These are phyloP conservation scores for Scaptomyza cyrtandrae DNA, from an alignment of 2,888 invertebrate genomes.

Conservation along the genomic window DNA sequence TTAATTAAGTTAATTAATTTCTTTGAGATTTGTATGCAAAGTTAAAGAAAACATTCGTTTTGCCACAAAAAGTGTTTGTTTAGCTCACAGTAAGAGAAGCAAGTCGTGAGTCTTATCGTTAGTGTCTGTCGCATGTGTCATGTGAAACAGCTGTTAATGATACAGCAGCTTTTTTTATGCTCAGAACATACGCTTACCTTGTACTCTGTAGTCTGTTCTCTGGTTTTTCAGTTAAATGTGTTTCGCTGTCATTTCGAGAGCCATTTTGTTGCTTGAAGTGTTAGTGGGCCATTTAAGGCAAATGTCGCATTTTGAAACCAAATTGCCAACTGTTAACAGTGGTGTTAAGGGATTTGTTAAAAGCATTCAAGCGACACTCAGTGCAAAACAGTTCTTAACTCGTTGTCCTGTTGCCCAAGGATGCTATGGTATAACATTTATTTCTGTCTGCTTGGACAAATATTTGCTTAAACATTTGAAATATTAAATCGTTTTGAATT, in stretches of 20 bases:
- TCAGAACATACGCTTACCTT: constrained; percentile 36
- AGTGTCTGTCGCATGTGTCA: constrained; percentile 56
- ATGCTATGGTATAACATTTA: not conserved
- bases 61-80: not conserved
- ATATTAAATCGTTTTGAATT: constrained; percentile 14
- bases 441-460: constrained; percentile 11
- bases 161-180: constrained; percentile 58
- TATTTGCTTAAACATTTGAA: constrained; percentile 23
- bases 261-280: constrained; percentile 35
- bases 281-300: constrained; percentile 39
- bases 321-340: constrained; percentile 27
- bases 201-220: not conserved
- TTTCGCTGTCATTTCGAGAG: constrained; percentile 27
- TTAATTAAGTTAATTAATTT: too few species aligned
- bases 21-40: too few species aligned
- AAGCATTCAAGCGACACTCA: constrained; percentile 21
- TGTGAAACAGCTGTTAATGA: constrained; percentile 77
- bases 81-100: constrained; percentile 10
- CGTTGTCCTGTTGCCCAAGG: constrained; percentile 10
- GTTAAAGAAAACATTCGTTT: not conserved
- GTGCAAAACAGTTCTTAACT: constrained; percentile 14
- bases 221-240: constrained; percentile 15
- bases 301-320: constrained; percentile 47
- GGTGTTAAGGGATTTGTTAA: constrained; percentile 29
- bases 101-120: constrained; percentile 10